A percentile compares a stretch with the other conserved stretches of the same genome.
Conservation (phyloP, 1,140 invertebrate species). For the Philaenus spumarius region DNA sequence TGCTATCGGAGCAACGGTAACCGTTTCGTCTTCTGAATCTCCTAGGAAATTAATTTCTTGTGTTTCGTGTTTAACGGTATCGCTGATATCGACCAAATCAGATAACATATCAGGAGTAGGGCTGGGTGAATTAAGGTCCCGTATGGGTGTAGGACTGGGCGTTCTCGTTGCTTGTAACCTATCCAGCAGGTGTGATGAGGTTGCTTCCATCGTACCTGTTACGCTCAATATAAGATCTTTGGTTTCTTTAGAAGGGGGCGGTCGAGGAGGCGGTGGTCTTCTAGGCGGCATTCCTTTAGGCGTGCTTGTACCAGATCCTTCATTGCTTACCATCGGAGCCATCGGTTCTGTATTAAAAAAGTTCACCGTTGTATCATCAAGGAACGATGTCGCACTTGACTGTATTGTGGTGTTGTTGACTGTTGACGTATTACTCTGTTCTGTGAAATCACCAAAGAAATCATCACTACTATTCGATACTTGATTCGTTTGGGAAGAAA, state of each 20-base stretch:
- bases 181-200: conserved; percentile 73
- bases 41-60: conserved; percentile 31
- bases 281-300: conserved; percentile 34
- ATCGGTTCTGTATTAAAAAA: conserved; percentile 8
- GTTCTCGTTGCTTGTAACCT: conserved; percentile 73
- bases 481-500: conserved; percentile 8
- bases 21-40: conserved; percentile 30
- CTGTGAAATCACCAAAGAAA: conserved; percentile 12
- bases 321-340: not conserved
- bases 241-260: conserved; percentile 61
- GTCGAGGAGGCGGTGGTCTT: conserved; percentile 46
- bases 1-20: conserved; percentile 9
- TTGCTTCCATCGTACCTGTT: conserved; percentile 81
- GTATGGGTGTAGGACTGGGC: conserved; percentile 71
- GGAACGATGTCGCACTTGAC: not conserved
- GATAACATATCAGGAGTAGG: conserved; percentile 69
- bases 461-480: not conserved
- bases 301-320: conserved; percentile 15
- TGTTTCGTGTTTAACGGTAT: conserved; percentile 22
- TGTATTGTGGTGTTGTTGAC: not conserved
- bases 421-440: not conserved
- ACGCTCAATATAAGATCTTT: conserved; percentile 80
- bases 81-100: conserved; percentile 54
- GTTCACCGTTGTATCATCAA: conserved; percentile 4
- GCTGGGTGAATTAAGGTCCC: conserved; percentile 70